Evolutionary conservation across 2,797 vertebrate genomes (phyloP).

Genomic region (Alca torda): DNA sequence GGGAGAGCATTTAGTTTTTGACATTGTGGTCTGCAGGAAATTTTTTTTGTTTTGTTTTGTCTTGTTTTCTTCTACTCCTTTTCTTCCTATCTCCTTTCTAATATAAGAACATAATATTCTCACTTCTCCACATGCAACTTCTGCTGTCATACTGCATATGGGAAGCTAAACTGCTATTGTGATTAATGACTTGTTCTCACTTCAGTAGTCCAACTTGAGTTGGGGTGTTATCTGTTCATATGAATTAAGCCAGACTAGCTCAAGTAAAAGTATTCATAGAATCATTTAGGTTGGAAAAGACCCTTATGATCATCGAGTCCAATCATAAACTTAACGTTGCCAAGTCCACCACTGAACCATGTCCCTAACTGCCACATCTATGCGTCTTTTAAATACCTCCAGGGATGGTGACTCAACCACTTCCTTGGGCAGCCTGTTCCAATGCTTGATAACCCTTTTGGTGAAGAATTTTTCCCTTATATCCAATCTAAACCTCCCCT

Average conservation of each 20-base stretch:
- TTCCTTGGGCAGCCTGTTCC: background rate
- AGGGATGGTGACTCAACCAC: background rate
- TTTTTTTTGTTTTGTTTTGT: background rate
- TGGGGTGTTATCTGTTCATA: background rate
- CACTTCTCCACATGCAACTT: fast-evolving
- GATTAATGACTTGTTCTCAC: background rate
- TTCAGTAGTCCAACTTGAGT: background rate
- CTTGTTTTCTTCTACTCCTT: background rate
- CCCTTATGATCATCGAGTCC: background rate
- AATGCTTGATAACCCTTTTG: background rate
- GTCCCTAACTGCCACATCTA: background rate
- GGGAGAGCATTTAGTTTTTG: background rate
- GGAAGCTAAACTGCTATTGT: background rate
- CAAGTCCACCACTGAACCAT: background rate
- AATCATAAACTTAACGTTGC: background rate
- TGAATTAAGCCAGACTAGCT: background rate
- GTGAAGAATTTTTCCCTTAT: background rate
- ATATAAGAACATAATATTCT: background rate
- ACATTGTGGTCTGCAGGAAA: background rate
- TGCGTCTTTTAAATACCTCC: background rate
- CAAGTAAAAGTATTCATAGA: background rate
- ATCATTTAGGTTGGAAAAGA: background rate
- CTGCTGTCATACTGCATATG: background rate
- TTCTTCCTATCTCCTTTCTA: background rate
- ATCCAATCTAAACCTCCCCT: background rate